Evolutionary conservation across 2,797 vertebrate genomes (phyloP).

Genomic region (Sebastes vulpes): DNA sequence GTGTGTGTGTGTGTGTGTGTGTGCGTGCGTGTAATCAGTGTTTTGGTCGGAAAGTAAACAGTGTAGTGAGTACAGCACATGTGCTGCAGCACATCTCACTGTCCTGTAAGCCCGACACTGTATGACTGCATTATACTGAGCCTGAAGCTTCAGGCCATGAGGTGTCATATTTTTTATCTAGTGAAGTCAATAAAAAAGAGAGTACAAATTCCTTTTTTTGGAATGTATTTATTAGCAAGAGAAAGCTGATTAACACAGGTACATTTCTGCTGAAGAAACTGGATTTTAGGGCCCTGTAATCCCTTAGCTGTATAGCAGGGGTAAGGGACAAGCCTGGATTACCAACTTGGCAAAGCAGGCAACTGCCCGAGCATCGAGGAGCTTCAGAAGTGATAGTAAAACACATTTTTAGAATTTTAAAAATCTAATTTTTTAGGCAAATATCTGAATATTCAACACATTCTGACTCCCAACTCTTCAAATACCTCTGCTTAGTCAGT

Average conservation of each 20-base stretch:
- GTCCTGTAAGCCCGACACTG: slow-evolving; percentile 20
- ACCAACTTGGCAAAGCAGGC: neutral
- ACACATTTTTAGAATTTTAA: no score
- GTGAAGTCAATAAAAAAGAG: neutral
- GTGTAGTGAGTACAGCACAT: slow-evolving; percentile 30
- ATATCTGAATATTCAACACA: no score
- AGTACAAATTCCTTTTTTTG: neutral
- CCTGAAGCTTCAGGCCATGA: neutral
- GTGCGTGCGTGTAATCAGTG: slow-evolving; percentile 51
- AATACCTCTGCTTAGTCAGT: no score
- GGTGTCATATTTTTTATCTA: neutral
- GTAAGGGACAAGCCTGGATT: no score
- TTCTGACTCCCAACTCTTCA: no score
- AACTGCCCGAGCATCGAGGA: neutral
- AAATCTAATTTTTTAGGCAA: no score
- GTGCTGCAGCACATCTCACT: slow-evolving; percentile 12
- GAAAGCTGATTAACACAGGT: neutral
- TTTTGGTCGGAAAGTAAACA: slow-evolving; percentile 73
- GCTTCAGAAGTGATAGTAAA: neutral
- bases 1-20: slow-evolving; percentile 12
- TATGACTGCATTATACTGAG: neutral
- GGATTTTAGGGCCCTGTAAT: neutral
- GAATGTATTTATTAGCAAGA: neutral
- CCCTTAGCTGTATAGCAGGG: no score
- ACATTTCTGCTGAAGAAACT: neutral